Conservation (phyloP, 1,140 invertebrate species). For the Heterodera schachtii region DNA sequence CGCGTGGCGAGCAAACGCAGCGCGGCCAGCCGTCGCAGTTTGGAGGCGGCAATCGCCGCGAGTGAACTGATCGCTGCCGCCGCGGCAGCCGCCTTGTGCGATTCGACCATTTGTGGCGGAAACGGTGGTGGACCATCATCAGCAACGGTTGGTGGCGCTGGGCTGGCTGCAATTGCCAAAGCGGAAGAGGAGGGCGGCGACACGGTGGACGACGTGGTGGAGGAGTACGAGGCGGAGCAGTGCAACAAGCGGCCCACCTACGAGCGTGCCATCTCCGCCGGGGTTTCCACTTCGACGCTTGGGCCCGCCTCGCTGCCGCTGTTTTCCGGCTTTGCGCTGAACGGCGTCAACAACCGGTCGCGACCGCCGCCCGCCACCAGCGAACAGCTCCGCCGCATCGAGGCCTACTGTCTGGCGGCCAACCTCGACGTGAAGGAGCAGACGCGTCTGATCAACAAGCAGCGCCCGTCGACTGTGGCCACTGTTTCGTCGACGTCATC, state of each 20-base stretch:
- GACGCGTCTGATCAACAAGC: not conserved
- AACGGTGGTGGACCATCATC: not conserved
- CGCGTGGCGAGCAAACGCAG: not conserved
- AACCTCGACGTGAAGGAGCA: slow-evolving; percentile 26
- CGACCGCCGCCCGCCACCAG: slow-evolving; percentile 12
- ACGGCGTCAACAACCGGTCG: slow-evolving; percentile 3
- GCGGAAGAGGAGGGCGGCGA: not conserved
- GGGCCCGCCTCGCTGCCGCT: too few species aligned
- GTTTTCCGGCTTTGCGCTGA: too few species aligned
- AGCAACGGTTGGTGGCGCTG: not conserved
- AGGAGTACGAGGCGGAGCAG: not conserved
- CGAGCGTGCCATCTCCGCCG: not conserved
- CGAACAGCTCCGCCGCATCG: slow-evolving; percentile 20
- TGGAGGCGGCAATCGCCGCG: not conserved
- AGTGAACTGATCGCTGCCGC: not conserved
- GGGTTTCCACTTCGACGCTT: not conserved
- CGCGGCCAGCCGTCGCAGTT: not conserved
- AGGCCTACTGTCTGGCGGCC: slow-evolving; percentile 35
- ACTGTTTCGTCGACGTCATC: not conserved
- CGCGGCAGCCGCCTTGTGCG: not conserved
- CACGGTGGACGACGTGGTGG: not conserved
- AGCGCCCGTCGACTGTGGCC: not conserved
- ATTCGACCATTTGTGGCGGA: too few species aligned
- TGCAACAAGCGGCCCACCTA: not conserved
- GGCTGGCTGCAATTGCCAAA: not conserved